Percentiles rank a stretch among this genome's conserved stretches.
These are phyloP conservation scores for Tretioscincus oriximinensis DNA, from an alignment of 2,113 vertebrate genomes.

Conservation along the genomic window DNA sequence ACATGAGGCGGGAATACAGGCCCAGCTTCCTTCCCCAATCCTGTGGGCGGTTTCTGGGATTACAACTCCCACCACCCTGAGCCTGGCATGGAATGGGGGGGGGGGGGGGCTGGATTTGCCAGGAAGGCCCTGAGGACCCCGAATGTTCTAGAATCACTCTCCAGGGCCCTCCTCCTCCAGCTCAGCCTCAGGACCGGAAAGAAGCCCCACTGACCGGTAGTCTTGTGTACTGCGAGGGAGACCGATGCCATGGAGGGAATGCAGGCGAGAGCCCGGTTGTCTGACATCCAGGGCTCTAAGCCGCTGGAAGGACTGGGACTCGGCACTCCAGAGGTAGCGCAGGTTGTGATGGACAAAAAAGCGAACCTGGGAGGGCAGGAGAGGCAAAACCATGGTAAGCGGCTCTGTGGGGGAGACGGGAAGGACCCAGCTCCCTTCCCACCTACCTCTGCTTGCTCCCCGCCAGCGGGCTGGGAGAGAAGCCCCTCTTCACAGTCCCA, in stretches of 20 bases:
- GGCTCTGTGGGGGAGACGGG: too few relatives aligned
- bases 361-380: slow-evolving; percentile 11
- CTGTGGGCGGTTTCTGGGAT: too few relatives aligned
- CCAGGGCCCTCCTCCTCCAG: too few relatives aligned
- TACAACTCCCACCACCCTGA: too few relatives aligned
- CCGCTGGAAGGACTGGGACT: slow-evolving; percentile 19
- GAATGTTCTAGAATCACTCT: not conserved
- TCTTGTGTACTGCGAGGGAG: slow-evolving; percentile 26
- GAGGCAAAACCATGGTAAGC: not conserved
- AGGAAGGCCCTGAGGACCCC: not conserved
- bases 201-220: slow-evolving; percentile 21
- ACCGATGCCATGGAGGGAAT: slow-evolving; percentile 5
- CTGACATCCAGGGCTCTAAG: slow-evolving; percentile 34
- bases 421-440: not conserved
- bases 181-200: not conserved
- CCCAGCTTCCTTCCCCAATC: too few relatives aligned
- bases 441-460: slow-evolving; percentile 19
- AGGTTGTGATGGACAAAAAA: slow-evolving; percentile 40
- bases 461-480: not conserved
- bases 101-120: too few relatives aligned
- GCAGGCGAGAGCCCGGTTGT: slow-evolving; percentile 10
- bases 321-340: slow-evolving; percentile 40
- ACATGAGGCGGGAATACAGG: rapidly evolving
- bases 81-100: too few relatives aligned
- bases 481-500: slow-evolving; percentile 15